Conservation (phyloP, 1,140 invertebrate genomes). For the Gyrodactylus salaris region DNA sequence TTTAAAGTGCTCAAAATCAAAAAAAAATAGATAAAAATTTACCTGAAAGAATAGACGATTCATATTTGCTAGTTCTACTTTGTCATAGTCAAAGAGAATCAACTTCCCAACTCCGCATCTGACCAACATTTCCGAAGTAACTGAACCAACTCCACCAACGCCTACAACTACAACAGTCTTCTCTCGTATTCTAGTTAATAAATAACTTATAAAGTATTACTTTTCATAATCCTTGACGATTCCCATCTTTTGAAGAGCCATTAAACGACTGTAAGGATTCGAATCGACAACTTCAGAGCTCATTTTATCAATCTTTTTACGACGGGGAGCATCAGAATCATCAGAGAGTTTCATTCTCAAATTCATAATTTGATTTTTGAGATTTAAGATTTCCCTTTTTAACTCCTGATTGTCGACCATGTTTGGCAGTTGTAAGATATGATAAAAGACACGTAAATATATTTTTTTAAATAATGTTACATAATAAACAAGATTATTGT, state of each 20-base stretch:
- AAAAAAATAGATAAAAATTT: background rate
- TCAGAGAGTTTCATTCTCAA: background rate
- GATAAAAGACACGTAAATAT: background rate
- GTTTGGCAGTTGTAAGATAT: no score
- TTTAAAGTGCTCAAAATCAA: no score
- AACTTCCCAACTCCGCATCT: slow-evolving; percentile 89
- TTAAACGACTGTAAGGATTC: slow-evolving; percentile 91
- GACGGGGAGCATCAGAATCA: background rate
- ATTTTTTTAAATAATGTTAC: background rate
- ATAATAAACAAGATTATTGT: background rate
- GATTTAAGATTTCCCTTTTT: background rate
- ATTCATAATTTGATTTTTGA: background rate
- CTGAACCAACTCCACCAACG: slow-evolving; percentile 90
- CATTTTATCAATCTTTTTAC: slow-evolving; percentile 30
- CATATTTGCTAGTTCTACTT: slow-evolving; percentile 97
- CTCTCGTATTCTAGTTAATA: slow-evolving; percentile 40
- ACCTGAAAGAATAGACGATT: slow-evolving; percentile 82
- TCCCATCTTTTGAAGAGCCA: slow-evolving; percentile 93
- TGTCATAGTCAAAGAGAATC: slow-evolving; percentile 84
- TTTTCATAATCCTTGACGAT: slow-evolving; percentile 72
- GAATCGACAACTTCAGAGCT: slow-evolving; percentile 74
- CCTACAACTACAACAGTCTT: slow-evolving; percentile 70
- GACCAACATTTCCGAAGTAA: slow-evolving; percentile 86
- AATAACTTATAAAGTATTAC: background rate
- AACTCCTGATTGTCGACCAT: background rate